phyloP scores from a whole-genome alignment of 2,888 invertebrate genomes.

The Eilema griseolum region DNA sequence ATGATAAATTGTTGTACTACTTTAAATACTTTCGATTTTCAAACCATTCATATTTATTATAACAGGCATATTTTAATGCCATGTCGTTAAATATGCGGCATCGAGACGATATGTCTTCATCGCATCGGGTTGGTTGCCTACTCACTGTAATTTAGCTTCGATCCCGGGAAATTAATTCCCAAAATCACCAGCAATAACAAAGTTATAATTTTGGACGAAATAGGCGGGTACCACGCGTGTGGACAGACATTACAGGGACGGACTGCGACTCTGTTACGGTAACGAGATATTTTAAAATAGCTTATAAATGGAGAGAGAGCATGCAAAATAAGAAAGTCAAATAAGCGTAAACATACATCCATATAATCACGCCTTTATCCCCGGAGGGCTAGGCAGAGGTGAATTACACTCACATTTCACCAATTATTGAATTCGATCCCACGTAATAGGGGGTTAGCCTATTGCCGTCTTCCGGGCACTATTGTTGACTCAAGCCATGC shows the following conservation, averaged over 20 bases:
- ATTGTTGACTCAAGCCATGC: no score
- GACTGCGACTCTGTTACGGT: conserved; percentile 44
- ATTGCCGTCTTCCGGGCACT: no score
- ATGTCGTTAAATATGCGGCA: conserved; percentile 29
- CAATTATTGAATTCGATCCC: no score
- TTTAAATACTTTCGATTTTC: conserved; percentile 1
- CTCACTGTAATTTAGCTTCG: conserved; percentile 77
- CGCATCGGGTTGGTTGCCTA: conserved; percentile 40
- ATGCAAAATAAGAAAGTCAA: not conserved
- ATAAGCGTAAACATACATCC: no score
- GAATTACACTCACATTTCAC: no score
- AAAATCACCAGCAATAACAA: conserved; percentile 83
- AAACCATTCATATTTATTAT: conserved; percentile 8
- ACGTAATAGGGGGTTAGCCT: no score
- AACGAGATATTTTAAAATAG: conserved; percentile 22
- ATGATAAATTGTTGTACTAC: not conserved
- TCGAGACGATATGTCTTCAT: conserved; percentile 41
- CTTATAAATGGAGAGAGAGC: not conserved
- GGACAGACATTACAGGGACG: conserved; percentile 67
- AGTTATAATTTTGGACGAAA: conserved; percentile 83
- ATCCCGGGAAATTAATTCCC: conserved; percentile 85
- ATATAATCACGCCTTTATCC: no score
- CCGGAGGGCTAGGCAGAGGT: no score
- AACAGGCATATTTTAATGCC: conserved; percentile 16
- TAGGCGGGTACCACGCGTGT: conserved; percentile 68